Conservation (phyloP, 2,113 vertebrate species). For the Anhinga anhinga region DNA sequence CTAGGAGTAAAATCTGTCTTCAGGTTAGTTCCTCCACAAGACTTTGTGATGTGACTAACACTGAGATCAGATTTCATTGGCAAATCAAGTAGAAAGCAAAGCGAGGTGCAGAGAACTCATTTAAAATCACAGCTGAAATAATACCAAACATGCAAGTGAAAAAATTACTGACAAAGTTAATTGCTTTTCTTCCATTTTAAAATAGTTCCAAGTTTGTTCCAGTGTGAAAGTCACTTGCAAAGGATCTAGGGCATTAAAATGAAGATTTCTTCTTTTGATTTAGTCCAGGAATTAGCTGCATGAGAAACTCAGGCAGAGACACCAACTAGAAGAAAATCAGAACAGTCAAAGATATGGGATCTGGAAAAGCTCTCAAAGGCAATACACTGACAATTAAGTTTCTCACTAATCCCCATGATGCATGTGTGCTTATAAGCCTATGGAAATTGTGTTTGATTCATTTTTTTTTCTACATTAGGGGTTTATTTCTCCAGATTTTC, state of each 20-base stretch:
- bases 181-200: conserved; percentile 28
- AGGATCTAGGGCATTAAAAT: conserved; percentile 9
- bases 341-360: neutral
- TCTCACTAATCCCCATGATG: neutral
- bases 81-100: conserved; percentile 4
- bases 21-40: neutral
- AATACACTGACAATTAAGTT: neutral
- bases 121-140: conserved; percentile 46
- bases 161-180: conserved; percentile 34
- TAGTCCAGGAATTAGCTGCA: conserved; percentile 21
- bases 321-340: conserved; percentile 3
- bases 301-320: neutral
- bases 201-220: conserved; percentile 25
- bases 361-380: conserved; percentile 1
- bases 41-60: neutral
- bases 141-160: conserved; percentile 4
- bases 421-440: neutral
- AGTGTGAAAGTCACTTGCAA: neutral
- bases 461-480: neutral
- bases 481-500: neutral
- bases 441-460: neutral
- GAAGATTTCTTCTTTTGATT: conserved; percentile 48
- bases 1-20: neutral
- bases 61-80: conserved; percentile 1
- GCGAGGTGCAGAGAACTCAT: neutral